Evolutionary conservation across 2,888 invertebrate species (phyloP), one percentile per base, ranked within the genome.

Genomic region (Phortica magna): DNA sequence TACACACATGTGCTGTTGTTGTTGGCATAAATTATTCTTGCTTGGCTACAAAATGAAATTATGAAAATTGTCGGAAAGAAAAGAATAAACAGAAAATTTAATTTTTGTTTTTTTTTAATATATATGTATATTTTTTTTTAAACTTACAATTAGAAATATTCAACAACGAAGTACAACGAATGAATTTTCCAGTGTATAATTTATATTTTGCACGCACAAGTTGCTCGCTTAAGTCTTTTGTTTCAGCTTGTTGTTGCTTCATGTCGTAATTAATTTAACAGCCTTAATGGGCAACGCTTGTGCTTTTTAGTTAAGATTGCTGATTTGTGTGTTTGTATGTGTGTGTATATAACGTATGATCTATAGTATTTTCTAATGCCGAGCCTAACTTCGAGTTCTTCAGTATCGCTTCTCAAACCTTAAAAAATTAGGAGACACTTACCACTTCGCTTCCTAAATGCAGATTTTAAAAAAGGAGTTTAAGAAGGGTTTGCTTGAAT

Each of bases 181-280:
- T 19, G 41, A 41, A 55, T 59, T 41, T 55, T 64, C 17, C 9
- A 48, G 14, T 48, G 48, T 48, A 48, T 48, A 31, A 4, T 31
- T 31, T 31, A 2, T 31, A 31, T 31, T 31, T 31, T 31, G 31
- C 31, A 31, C 2, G 0, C 39, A 59, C 64, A 17, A 43, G 41
- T 75, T 71, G 17, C 41, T 74, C 76, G 76, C 73, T 59, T 68
- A n/a, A 55, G 55, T 59, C 55, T 73, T 73, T 57, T 31, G 39
- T 73, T 73, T 57, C 7, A 17, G 39, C 7, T 70, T 68, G n/a
- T 73, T 79, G 81, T 80, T 83, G 79, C 81, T 83, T 14, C 48
- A 14, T 14, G 82, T 77, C 80, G 80, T 78, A 79, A 79, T 82
- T 83, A 82, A 77, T 82, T 83, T 83, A 83, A 82, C 80, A 77